A percentile compares a stretch with the other conserved stretches of the same genome.
These are phyloP conservation scores for Antechinus flavipes DNA, from an alignment of 2,113 vertebrate genomes.

Conservation along the genomic window DNA sequence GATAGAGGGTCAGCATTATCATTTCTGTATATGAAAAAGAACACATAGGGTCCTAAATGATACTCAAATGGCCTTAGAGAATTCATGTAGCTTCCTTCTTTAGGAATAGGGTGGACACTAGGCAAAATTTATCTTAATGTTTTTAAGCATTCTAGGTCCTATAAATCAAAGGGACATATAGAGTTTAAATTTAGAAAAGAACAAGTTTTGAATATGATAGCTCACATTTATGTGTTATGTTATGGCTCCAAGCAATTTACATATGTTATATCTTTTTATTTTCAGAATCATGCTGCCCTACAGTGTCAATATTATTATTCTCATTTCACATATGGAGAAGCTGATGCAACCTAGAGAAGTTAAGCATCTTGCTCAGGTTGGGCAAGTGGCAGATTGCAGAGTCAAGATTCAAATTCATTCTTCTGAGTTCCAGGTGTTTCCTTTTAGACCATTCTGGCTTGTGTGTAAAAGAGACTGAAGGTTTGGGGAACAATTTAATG, in stretches of 20 bases:
- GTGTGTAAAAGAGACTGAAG: background rate
- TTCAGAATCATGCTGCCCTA: background rate
- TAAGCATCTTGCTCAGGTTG: background rate
- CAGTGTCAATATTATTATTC: background rate
- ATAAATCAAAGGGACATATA: background rate
- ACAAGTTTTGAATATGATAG: background rate
- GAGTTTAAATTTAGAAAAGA: background rate
- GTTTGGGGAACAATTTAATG: background rate
- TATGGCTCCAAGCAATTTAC: background rate
- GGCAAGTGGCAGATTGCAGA: background rate
- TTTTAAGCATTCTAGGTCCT: background rate
- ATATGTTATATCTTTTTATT: background rate
- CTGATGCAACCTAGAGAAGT: background rate
- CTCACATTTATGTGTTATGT: background rate
- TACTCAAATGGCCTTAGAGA: background rate
- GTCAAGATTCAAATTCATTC: background rate
- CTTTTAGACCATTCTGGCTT: background rate
- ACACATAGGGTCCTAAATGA: conserved; percentile 9
- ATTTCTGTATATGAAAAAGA: conserved; percentile 3
- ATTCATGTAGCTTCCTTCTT: background rate
- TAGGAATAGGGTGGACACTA: background rate
- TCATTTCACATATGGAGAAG: background rate
- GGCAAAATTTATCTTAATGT: background rate
- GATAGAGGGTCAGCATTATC: background rate
- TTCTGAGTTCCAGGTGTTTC: background rate